Conservation (phyloP, 2,113 vertebrate genomes). For the Calyptomena viridis region DNA sequence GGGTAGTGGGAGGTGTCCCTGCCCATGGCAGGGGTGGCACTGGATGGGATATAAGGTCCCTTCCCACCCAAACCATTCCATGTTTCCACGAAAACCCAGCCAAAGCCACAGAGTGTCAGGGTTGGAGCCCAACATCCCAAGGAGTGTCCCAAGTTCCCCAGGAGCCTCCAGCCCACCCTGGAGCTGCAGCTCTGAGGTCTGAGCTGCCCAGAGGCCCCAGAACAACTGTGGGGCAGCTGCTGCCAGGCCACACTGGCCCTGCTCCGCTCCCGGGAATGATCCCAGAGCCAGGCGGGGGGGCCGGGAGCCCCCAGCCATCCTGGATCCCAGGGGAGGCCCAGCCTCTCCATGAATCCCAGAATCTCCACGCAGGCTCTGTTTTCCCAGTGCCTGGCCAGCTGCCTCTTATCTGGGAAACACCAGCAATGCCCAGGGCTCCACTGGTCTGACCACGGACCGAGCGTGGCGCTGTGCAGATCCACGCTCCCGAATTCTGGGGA, state of each 20-base stretch:
- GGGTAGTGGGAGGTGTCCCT: not conserved
- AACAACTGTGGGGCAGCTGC: not conserved
- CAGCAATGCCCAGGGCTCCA: not conserved
- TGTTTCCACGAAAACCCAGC: too few relatives aligned
- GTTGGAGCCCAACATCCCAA: not conserved
- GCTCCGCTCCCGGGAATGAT: not conserved
- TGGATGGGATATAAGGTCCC: fast-evolving
- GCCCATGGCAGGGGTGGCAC: not conserved
- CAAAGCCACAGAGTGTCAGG: too few relatives aligned
- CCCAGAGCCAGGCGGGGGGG: not conserved
- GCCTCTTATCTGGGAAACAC: fast-evolving
- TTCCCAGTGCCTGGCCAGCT: not conserved
- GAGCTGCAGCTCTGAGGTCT: not conserved
- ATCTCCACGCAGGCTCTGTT: not conserved
- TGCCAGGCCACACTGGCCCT: not conserved
- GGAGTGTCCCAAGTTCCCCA: not conserved
- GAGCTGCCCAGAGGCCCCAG: not conserved
- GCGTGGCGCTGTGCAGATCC: fast-evolving
- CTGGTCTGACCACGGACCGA: fast-evolving
- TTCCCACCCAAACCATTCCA: not conserved
- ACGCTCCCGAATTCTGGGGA: not conserved
- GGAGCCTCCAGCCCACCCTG: not conserved
- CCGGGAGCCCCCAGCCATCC: not conserved
- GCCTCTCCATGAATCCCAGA: too few relatives aligned
- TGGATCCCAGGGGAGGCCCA: not conserved